Evolutionary conservation across 2,113 vertebrate species (phyloP), one percentile per base, ranked within the genome.

Genomic region (Entelurus aequoreus): DNA sequence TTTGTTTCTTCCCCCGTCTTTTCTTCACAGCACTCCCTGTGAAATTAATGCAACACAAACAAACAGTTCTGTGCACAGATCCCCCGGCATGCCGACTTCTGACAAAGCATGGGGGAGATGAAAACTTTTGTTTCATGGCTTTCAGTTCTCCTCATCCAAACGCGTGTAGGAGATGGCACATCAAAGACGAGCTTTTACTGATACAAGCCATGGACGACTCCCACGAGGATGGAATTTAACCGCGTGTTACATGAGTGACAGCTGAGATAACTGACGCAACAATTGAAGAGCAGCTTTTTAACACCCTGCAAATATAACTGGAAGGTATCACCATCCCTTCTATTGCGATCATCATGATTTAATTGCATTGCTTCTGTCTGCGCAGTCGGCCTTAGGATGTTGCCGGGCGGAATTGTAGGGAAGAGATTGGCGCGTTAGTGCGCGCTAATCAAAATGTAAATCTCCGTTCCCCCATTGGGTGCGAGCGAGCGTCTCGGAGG

Each of bases 361-460:
- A 74, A 84, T 82, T 82, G 64, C 71, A 67, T 66, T 19, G 67
- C 78, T 83, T 79, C 79, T 79, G 75, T 83, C 72, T 76, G 63
- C 48, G 60, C 66, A 14, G 53, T 51, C 58, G 63, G 48, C 8
- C 61, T 72, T 78, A 61, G 65, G 69, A 61, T 59, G 21, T 71
- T 53, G 75, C 54, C n/a, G 51, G 60, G 68, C 50, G 46, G 55
- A 71, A 75, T 65, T 69, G 76, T 69, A 73, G 72, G 55, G 8
- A 65, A 50, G 64, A 70, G 51, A 66, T 62, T 64, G 5, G 44
- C 57, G 5, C 9, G 36, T 9, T 35, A 63, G 66, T 48, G 60
- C 63, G 55, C 68, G 37, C 69, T 86, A 85, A 88, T 89, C 83
- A 86, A 88, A 87, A 89, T 88, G 83, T 78, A 87, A 88, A 89